These are phyloP conservation scores for Drosophila varians DNA, from an alignment of 1,140 invertebrate genomes.

Conservation along the genomic window DNA sequence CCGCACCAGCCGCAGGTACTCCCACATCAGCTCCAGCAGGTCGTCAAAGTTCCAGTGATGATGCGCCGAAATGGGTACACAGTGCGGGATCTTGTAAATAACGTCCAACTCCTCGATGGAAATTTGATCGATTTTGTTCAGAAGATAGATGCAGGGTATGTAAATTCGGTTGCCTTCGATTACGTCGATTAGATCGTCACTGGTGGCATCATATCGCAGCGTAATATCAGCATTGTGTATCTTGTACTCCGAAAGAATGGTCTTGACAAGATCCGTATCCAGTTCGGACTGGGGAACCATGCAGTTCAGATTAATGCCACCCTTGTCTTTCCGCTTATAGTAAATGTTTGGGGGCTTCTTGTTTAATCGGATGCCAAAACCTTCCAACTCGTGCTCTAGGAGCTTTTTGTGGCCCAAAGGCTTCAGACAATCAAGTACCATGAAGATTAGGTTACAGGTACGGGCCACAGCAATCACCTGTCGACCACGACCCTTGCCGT, in stretches of 20 bases:
- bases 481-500: conserved; percentile 91
- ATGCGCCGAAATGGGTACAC: conserved; percentile 99
- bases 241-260: conserved; percentile 98
- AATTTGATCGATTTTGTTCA: conserved; percentile 99
- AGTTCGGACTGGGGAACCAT: conserved; percentile 97
- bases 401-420: conserved; percentile 98
- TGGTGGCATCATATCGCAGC: conserved; percentile 96
- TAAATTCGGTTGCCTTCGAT: conserved; percentile 99
- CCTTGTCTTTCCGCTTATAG: conserved; percentile 99
- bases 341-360: conserved; percentile 98
- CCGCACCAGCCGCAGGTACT: conserved; percentile 96
- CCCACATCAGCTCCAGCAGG: conserved; percentile 99
- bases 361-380: conserved; percentile 98
- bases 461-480: conserved; percentile 99
- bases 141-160: conserved; percentile 98
- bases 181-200: conserved; percentile 99
- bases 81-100: conserved; percentile 99
- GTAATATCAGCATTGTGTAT: conserved; percentile 99
- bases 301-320: conserved; percentile 93
- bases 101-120: conserved; percentile 98
- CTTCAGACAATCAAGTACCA: conserved; percentile 98
- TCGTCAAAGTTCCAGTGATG: conserved; percentile 99
- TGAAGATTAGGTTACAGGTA: conserved; percentile 99
- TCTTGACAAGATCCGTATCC: conserved; percentile 97
- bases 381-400: conserved; percentile 99